Conservation (phyloP, 2,113 vertebrate genomes). For the Ageneiosus marmoratus region DNA sequence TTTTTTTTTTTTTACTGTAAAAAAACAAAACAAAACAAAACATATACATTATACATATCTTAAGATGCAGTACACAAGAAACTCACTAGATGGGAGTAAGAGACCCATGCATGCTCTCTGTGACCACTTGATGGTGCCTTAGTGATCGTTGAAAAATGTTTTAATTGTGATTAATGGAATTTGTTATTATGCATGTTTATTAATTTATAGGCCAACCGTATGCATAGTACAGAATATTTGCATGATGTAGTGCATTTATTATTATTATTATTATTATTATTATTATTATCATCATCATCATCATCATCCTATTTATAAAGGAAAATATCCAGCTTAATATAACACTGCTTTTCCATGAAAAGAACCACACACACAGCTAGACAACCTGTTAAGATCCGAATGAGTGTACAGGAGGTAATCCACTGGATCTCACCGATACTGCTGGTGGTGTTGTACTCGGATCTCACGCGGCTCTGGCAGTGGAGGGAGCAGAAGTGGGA, state of each 20-base stretch:
- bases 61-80: background rate
- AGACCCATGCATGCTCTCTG: background rate
- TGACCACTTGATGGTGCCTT: background rate
- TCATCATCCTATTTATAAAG: background rate
- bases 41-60: background rate
- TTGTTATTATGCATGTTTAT: background rate
- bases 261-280: no score
- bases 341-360: background rate
- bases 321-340: background rate
- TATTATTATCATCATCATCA: no score
- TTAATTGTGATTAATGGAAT: background rate
- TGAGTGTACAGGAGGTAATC: slow-evolving; percentile 31
- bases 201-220: background rate
- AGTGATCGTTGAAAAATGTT: background rate
- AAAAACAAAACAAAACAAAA: no score
- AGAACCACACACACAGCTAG: background rate
- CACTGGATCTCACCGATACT: slow-evolving; percentile 46
- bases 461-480: slow-evolving; percentile 75
- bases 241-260: background rate
- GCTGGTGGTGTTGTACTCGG: slow-evolving; percentile 47
- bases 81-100: slow-evolving; percentile 42
- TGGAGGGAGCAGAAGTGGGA: slow-evolving; percentile 60
- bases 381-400: background rate
- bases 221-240: background rate
- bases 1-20: background rate